These are phyloP conservation scores for Himantopus leucocephalus DNA, from an alignment of 2,113 vertebrate species.

Conservation along the genomic window DNA sequence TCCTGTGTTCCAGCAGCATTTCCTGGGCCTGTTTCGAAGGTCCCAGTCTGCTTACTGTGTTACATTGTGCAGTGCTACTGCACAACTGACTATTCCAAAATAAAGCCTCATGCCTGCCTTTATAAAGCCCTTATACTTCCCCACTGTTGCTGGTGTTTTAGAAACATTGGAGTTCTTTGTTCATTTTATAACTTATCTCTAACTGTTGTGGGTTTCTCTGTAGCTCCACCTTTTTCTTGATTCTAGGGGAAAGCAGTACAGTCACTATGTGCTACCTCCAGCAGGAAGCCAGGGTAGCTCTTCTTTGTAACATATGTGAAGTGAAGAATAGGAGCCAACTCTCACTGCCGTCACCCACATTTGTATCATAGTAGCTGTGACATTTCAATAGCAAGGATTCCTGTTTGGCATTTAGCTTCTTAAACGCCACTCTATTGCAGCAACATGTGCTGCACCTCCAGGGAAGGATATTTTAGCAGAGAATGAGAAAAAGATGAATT, in stretches of 20 bases:
- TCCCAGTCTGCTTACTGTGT: background rate
- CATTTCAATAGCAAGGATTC: conserved; percentile 15
- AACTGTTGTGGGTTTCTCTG: background rate
- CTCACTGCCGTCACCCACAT: background rate
- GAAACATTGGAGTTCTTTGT: background rate
- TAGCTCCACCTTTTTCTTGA: background rate
- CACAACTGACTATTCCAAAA: background rate
- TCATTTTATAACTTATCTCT: background rate
- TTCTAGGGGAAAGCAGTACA: background rate
- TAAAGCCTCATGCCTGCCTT: background rate
- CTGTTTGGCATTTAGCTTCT: background rate
- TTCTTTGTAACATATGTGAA: background rate
- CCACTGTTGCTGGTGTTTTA: background rate
- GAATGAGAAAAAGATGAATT: background rate
- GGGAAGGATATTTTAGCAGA: background rate
- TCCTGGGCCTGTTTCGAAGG: background rate
- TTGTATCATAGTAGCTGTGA: background rate
- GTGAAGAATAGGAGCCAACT: background rate
- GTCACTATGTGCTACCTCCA: background rate
- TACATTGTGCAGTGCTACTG: background rate
- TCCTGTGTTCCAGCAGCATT: background rate
- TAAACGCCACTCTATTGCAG: background rate
- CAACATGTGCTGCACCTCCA: background rate
- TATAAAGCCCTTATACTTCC: background rate
- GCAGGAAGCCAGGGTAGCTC: background rate